These are phyloP conservation scores for Lepeophtheirus nordmannii DNA, from an alignment of 2,888 invertebrate genomes.

Conservation along the genomic window DNA sequence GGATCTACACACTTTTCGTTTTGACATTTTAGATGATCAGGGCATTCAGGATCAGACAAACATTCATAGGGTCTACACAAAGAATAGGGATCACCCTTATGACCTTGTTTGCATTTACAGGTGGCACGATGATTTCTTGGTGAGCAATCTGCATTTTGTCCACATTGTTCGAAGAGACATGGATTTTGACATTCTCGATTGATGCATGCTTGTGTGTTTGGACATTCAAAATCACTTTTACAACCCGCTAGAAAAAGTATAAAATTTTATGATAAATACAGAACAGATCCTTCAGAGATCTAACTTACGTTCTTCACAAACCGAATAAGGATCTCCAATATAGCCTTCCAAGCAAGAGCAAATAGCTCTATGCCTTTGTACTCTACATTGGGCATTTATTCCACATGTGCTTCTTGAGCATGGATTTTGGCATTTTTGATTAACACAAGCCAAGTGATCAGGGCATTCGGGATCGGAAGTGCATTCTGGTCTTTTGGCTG, in stretches of 20 bases:
- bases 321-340: constrained; percentile 51
- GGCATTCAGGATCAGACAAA: constrained; percentile 55
- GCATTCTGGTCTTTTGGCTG: constrained; percentile 27
- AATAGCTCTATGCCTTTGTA: constrained; percentile 60
- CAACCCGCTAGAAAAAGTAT: constrained; percentile 51
- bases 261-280: constrained; percentile 1
- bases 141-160: constrained; percentile 57
- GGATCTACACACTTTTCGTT: constrained; percentile 64
- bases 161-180: constrained; percentile 62
- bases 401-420: constrained; percentile 53
- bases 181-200: constrained; percentile 64
- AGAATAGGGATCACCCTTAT: constrained; percentile 60
- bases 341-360: constrained; percentile 62
- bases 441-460: constrained; percentile 51
- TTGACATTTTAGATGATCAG: constrained; percentile 58
- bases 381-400: constrained; percentile 60
- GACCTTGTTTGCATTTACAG: constrained; percentile 58
- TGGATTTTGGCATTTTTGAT: constrained; percentile 57
- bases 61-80: constrained; percentile 64
- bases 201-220: constrained; percentile 61
- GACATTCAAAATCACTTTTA: constrained; percentile 65
- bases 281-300: neutral
- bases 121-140: constrained; percentile 60
- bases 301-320: constrained; percentile 24
- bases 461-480: constrained; percentile 29